Evolutionary conservation across 2,888 invertebrate genomes (phyloP).

Genomic region (Trachelus tabidus): DNA sequence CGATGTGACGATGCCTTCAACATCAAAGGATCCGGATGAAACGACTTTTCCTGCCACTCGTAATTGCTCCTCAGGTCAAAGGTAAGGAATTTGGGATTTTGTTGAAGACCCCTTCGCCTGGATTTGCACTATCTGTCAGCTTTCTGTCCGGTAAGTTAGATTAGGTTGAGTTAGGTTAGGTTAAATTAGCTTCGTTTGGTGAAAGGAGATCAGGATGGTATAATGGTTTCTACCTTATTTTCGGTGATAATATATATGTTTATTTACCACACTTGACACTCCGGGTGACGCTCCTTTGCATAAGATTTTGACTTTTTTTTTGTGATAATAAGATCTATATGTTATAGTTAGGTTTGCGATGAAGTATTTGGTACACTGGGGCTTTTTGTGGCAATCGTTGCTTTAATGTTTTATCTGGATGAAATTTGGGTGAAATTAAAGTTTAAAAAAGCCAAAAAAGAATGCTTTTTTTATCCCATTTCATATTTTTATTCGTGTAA

Average conservation of each 20-base stretch:
- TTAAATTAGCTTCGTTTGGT: not conserved
- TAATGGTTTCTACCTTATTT: not conserved
- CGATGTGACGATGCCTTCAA: slow-evolving; percentile 44
- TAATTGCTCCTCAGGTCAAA: not conserved
- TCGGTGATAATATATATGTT: not conserved
- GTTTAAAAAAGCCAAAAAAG: not conserved
- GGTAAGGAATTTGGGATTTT: not conserved
- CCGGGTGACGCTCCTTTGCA: not conserved
- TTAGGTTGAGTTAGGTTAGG: not conserved
- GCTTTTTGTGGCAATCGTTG: too few relatives aligned
- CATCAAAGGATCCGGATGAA: slow-evolving; percentile 3
- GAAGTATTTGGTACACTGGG: too few relatives aligned
- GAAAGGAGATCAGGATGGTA: not conserved
- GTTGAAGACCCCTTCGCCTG: not conserved
- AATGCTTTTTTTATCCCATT: not conserved
- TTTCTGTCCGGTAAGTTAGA: not conserved
- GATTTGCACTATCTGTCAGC: not conserved
- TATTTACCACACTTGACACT: not conserved
- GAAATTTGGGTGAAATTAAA: not conserved
- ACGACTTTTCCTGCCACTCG: not conserved
- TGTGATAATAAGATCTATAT: not conserved
- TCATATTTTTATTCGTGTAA: not conserved
- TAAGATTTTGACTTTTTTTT: not conserved
- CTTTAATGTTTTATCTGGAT: too few relatives aligned
- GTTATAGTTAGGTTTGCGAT: not conserved